Conservation (phyloP, 2,797 vertebrate species). For the Diplodus sargus region DNA sequence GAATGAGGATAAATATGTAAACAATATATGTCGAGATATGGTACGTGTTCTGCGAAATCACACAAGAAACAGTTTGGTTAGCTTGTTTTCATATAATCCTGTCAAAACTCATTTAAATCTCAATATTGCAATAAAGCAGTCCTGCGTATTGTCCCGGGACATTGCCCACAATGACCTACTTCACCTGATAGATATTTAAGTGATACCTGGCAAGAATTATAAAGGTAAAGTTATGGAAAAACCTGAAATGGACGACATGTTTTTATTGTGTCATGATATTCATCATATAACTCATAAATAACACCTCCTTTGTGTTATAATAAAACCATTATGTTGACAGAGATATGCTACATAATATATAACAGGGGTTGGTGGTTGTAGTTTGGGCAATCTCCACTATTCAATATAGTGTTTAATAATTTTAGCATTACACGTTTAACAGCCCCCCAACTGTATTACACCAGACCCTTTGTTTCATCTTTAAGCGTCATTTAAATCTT, state of each 20-base stretch:
- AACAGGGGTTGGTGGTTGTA: neutral
- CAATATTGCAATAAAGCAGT: neutral
- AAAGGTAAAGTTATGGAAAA: neutral
- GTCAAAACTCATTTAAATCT: neutral
- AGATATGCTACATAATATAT: neutral
- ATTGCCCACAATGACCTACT: neutral
- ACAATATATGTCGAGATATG: no score
- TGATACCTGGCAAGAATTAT: no score
- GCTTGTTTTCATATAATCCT: neutral
- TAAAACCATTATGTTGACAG: neutral
- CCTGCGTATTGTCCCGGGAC: no score
- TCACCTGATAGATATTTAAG: neutral
- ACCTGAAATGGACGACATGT: neutral
- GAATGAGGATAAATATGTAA: neutral
- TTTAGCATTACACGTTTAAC: neutral
- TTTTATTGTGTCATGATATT: neutral
- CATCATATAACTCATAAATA: neutral
- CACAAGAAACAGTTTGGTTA: no score
- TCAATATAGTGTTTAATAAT: neutral
- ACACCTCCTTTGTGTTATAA: neutral
- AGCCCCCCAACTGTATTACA: neutral
- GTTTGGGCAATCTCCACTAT: neutral
- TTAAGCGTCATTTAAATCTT: neutral
- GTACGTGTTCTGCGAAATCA: no score
- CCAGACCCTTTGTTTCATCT: neutral